Evolutionary conservation across 2,797 vertebrate genomes (phyloP), one percentile per base, ranked within the genome.

Genomic region (Liparis tanakae): DNA sequence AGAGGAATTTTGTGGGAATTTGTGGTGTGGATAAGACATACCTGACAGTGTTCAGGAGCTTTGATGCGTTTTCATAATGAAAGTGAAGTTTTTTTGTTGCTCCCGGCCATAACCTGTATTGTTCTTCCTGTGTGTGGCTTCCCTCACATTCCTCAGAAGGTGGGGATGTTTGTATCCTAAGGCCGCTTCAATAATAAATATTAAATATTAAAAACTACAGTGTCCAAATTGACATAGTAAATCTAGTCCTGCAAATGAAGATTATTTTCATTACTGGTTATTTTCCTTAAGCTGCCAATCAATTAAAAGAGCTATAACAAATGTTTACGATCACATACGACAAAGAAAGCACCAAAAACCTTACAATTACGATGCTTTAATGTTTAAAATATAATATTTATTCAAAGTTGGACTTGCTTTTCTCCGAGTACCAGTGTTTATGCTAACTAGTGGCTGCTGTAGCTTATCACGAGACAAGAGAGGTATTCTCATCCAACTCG

Each of bases 71-170:
- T 59, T 72, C 18, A 46, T 37, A 56, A 78, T 76, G 25, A 82
- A 81, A 70, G 34, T 69, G 39, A 75, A 59, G 25, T 48, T 56
- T 66, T 80, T 78, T 50, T 67, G 43, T 77, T 37, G 71, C 78
- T 61, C 89, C 79, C 81, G 91, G 91, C n/a, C 90, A 80, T 89
- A 93, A 95, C 89, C 88, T 92, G 65, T 74, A 88, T 44, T 59
- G 91, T 81, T 87, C 82, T 88, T 86, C 82, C 74, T 85, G 79
- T 86, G 54, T 78, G 82, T 74, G 75, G 89, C 82, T 89, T 89
- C 88, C 88, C 17, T 78, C 88, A 80, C 91, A 88, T 20, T 83
- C 84, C 72, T 85, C 79, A 34, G 82, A 72, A 70, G 89, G 88
- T 64, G 91, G 85, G 72, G 81, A 72, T 79, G 65, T 82, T 83